Evolutionary conservation across 2,113 vertebrate species (phyloP).

Genomic region (Microcebus tavaratra): DNA sequence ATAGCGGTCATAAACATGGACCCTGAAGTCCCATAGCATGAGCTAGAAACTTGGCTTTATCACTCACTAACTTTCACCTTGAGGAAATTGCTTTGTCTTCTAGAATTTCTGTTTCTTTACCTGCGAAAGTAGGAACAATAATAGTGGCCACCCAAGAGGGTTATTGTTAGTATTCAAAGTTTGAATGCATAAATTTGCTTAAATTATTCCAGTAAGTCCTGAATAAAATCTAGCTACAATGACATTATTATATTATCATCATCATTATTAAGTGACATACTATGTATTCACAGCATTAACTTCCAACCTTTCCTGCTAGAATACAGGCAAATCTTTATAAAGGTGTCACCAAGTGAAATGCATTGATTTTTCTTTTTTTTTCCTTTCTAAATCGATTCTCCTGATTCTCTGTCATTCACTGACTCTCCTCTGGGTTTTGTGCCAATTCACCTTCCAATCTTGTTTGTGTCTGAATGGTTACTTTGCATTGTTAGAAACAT

Average conservation of each 20-base stretch:
- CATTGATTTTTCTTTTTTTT: neutral
- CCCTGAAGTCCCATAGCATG: neutral
- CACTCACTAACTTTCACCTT: neutral
- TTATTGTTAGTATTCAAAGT: constrained; percentile 1
- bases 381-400: neutral
- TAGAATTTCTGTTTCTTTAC: constrained; percentile 34
- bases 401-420: neutral
- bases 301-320: neutral
- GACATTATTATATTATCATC: neutral
- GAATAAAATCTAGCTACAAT: neutral
- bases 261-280: neutral
- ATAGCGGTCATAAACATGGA: neutral
- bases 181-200: neutral
- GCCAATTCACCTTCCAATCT: neutral
- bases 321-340: neutral
- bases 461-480: neutral
- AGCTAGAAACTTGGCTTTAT: neutral
- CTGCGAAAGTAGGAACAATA: constrained; percentile 4
- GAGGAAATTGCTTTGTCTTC: neutral
- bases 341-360: neutral
- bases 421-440: neutral
- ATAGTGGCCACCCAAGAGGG: neutral
- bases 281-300: neutral
- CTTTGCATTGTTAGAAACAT: neutral
- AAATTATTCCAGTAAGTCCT: neutral